Evolutionary conservation across 1,140 invertebrate species (phyloP), one percentile per base, ranked within the genome.

Genomic region (Rhizoglyphus robini): DNA sequence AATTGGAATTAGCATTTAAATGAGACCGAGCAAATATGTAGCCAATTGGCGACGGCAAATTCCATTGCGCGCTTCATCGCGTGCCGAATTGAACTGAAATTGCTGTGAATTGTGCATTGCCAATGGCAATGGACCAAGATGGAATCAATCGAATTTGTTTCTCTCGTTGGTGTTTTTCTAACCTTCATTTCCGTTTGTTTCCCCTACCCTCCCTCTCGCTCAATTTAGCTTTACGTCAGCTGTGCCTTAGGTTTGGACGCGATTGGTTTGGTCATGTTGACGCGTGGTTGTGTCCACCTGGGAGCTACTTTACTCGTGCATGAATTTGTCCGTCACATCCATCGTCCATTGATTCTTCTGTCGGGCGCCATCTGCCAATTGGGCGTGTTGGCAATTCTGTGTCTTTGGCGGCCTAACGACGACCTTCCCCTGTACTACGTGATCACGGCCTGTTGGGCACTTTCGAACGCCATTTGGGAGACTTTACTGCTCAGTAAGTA

Each of bases 401-500:
- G 73, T 71, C 65, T 77, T 47, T 78, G 77, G 77, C 72, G 71
- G 18, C 77, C 77, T 2, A 68, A 70, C 20, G 70, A 71, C 47
- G 77, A 78, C 67, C 69, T 76, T 2, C 75, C 76, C 4, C 76
- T 78, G 58, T 78, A 78, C 69, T 78, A 76, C 67, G 76, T 78
- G 15, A 73, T 78, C 3, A 72, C 76, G 23, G 74, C 72, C 4
- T 76, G 75, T 66, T 72, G 77, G 65, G 76, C 76, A 2, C 68
- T 78, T 1, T 77, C 76, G 68, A 75, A 77, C 63, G 75, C 76
- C 30, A 76, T 78, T 15, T 78, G 76, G 76, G 75, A 78, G 66
- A 78, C 76, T 0, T 73, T 78, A 65, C 76, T 73, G 3, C 75
- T 76, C 64, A 76, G 77, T 78, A 72, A 73, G 76, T 60, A 60